Conservation (phyloP, 30 jellyfish, hydroid and myxozoan genomes). For the Haliclystus octoradiatus region DNA sequence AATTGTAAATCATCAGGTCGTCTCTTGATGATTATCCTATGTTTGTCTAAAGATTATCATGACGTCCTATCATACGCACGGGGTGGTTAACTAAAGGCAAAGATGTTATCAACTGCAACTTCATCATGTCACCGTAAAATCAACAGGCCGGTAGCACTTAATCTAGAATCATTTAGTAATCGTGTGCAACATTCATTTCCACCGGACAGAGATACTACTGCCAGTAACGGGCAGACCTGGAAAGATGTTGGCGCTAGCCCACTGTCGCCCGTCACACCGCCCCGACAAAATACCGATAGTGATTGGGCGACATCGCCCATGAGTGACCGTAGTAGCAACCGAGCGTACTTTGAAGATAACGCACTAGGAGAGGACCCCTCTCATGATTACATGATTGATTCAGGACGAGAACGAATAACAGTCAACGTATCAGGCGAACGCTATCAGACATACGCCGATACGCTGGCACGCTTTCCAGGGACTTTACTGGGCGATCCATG, state of each 20-base stretch:
- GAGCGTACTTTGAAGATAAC: not conserved
- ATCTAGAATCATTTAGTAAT: not conserved
- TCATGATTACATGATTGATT: not conserved
- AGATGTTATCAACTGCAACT: not conserved
- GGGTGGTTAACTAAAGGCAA: not conserved
- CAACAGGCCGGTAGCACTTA: not conserved
- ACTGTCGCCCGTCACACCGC: not conserved
- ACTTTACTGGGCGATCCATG: slow-evolving; percentile 69
- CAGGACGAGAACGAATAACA: slow-evolving; percentile 26
- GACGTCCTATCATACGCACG: too few species aligned
- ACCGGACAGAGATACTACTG: not conserved
- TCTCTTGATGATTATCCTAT: too few species aligned
- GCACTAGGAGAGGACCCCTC: not conserved
- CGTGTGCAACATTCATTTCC: not conserved
- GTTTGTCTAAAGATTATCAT: too few species aligned
- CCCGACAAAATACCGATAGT: not conserved
- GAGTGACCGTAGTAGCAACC: not conserved
- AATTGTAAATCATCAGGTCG: too few species aligned
- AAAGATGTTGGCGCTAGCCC: not conserved
- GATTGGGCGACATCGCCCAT: not conserved
- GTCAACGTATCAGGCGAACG: slow-evolving; percentile 92
- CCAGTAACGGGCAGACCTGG: not conserved
- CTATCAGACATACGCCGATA: slow-evolving; percentile 71
- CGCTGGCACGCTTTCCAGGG: slow-evolving; percentile 78
- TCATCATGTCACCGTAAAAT: not conserved